These are phyloP conservation scores for Thymelicus lineola DNA, from an alignment of 2,888 invertebrate species.

Conservation along the genomic window DNA sequence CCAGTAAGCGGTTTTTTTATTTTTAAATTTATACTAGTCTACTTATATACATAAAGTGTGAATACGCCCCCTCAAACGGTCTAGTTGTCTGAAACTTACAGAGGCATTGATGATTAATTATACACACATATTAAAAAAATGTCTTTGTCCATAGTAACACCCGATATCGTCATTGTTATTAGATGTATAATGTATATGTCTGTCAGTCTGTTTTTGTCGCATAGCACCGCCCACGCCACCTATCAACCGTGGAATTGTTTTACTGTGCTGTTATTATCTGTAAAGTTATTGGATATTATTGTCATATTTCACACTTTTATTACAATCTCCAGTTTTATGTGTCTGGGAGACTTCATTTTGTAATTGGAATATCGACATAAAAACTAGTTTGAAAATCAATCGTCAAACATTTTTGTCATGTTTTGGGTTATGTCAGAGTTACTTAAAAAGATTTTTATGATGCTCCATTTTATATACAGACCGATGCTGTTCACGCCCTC, in stretches of 20 bases:
- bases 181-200: conserved; percentile 42
- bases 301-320: conserved; percentile 3
- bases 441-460: too few species aligned
- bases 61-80: too few species aligned
- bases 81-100: too few species aligned
- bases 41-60: too few species aligned
- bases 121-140: neutral
- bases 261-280: conserved; percentile 29
- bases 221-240: conserved; percentile 56
- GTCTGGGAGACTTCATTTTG: neutral
- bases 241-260: conserved; percentile 56
- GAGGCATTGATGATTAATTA: too few species aligned
- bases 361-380: too few species aligned
- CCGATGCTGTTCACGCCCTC: too few species aligned
- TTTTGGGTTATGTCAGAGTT: too few species aligned
- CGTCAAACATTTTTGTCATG: conserved; percentile 6
- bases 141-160: conserved; percentile 32
- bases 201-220: conserved; percentile 59
- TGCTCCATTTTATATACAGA: too few species aligned
- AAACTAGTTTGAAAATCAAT: neutral
- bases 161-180: conserved; percentile 34
- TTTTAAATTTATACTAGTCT: too few species aligned
- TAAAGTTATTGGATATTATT: conserved; percentile 4
- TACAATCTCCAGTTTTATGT: neutral
- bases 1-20: too few species aligned